Base-by-base conservation (phyloP, 2,113 vertebrate species). In the Phodopus roborovskii region DNA sequence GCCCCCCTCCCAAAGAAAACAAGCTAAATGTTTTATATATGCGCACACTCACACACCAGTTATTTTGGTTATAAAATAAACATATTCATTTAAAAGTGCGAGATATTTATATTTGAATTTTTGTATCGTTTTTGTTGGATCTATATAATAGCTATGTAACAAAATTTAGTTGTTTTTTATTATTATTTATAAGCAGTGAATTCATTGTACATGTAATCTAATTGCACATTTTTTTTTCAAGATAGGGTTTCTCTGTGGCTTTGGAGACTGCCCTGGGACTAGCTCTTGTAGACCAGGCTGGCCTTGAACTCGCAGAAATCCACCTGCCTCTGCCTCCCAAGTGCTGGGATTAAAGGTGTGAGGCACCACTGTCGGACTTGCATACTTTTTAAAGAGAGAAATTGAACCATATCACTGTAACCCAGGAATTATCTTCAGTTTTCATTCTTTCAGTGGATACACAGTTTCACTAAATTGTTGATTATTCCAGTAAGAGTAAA, bases 61-160 rank as follows among this genome's bases (percentile, higher is more conserved):
- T 78, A 91, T 83, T 97, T 89, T 82, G 15, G 9, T 90, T 5
- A 70, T 33, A 24, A 24, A 88, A 94, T 75, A 83, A 68, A 79
- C 48, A 9, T 71, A 20, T 17, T 85, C 17, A n/a, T 93, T 19
- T 70, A 73, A 89, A 88, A 85, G 79, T 88, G 1, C 82, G 81
- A 13, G 24, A 24, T 7, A 2, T 77, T 68, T 91, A 56, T 42
- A 73, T 94, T 92, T 91, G 28, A 88, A 91, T 13, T 53, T 81
- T 36, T 60, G 1, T 91, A 10, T 79, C 30, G 84, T 89, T 88
- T 91, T 94, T 45, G 9, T 53, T 88, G 45, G 1, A 60, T 91
- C 5, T 92, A 71, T 87, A 71, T 56, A 71, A 82, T n/a, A 88
- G 45, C 16, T 2, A 56, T 86, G 22, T 13, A 83, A 42, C 36